Base-by-base conservation (phyloP, 2,113 vertebrate species). In the Sturnus vulgaris region DNA sequence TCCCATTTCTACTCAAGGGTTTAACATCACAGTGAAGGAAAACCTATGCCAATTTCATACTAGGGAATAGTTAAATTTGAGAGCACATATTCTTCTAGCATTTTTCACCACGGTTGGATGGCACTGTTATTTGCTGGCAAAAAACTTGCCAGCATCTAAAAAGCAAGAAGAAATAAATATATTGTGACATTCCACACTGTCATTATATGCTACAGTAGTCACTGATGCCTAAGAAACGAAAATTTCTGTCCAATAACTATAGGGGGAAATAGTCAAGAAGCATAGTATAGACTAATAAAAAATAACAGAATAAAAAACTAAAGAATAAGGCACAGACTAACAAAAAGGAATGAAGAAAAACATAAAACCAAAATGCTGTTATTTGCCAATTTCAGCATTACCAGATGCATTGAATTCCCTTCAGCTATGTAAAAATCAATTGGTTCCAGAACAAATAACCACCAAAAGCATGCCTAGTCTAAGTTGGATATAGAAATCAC, bases 381-480 rank as follows among this genome's bases (percentile, higher is more conserved):
- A 60, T 84, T 91, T 92, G 86, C 91, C 94, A 75, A 39, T 73
- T 90, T 70, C 83, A 81, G 91, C 82, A 79, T 91, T 91, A 92
- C 83, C 78, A 91, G 77, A 93, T 71, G 75, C 88, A 92, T 2
- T 92, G 82, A 93, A 96, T 95, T 96, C 86, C 92, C 90, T 92
- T 84, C 80, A 94, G 75, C 88, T 95, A 93, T 92, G 97, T 90
- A 89, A 94, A 95, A 95, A 87, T 72, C 66, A 24, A 61, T 39
- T 80, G 72, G 88, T 93, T 97, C 95, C 96, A 95, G 95, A 92
- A 91, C 77, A 94, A 92, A 94, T 55, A 91, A 83, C 70, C 63
- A 93, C 92, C 81, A 86, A 88, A 96, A 90, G 68, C 81, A 93
- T 55, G 87, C 78, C 86, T 69, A 83, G 94, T 91, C 95, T 93